A percentile compares a stretch with the other conserved stretches of the same genome.
Evolutionary conservation across 1,140 invertebrate species (phyloP).

Genomic region (Papilio polytes): DNA sequence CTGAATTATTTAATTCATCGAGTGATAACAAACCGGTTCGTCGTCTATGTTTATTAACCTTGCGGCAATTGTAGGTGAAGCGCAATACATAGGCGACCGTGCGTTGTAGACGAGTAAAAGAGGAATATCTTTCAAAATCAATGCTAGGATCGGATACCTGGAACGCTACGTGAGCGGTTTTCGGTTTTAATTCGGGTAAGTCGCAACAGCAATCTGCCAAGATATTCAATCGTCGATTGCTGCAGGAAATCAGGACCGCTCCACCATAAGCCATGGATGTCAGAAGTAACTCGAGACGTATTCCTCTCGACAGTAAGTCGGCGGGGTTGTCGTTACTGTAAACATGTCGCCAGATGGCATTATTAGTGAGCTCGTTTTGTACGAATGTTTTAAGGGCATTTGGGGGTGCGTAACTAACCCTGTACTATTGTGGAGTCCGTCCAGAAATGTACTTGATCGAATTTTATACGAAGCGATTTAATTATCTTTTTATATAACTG

Average conservation of each 20-base stretch:
- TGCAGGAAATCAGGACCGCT: neutral
- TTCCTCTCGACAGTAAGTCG: conserved; percentile 39
- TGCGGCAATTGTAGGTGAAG: neutral
- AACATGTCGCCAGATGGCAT: neutral
- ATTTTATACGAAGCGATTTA: no score
- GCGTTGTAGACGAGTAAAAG: neutral
- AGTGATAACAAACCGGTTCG: no score
- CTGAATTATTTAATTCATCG: no score
- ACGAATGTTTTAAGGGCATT: no score
- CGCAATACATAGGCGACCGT: neutral
- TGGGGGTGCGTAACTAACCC: no score
- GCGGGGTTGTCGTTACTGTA: neutral
- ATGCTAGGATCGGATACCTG: neutral
- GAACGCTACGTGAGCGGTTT: neutral
- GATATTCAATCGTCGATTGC: neutral
- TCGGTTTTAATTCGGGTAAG: no score
- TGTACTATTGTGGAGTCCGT: no score
- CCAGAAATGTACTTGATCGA: no score
- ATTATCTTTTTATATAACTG: no score
- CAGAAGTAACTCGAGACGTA: neutral
- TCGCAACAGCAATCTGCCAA: neutral
- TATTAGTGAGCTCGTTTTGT: no score
- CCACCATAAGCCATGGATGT: neutral
- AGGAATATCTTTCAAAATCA: neutral
- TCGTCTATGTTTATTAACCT: no score